Evolutionary conservation across 2,888 invertebrate species (phyloP), one percentile per base, ranked within the genome.

Genomic region (Epirrita christyi): DNA sequence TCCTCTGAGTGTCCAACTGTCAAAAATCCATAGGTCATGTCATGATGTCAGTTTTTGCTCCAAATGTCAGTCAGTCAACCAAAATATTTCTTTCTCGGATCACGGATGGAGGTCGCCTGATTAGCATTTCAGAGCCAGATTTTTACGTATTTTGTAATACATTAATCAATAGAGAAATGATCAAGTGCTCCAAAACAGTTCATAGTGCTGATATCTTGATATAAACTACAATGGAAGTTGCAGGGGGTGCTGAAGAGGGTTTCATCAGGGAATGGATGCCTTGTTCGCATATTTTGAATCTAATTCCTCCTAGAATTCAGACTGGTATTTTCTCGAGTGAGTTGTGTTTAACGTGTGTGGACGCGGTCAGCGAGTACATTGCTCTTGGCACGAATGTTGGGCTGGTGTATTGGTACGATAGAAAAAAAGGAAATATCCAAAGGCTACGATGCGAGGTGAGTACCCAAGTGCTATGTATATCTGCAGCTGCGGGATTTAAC

Each of bases 311-410:
- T 47, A 94, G 94, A 73, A 93, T 95, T 55, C 95, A 96, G 80
- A 94, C 92, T 73, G 96, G 97, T 4, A 83, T 97, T 68, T 96
- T 96, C 82, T 94, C 95, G 10, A 94, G 94, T 74, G 95, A 97
- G 79, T 87, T 97, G 41, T 92, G 89, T 80, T 91, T 97, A 57
- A 98, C 97, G 0, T 97, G 97, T 76, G 93, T 98, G 38, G 97
- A 97, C 88, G 96, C 94, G n/a, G 93, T 96, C 40, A 93, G 94
- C 13, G 96, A 97, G 71, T 97, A 95, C 80, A 93, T 98, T 64
- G 97, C 96, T 0, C 82, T 98, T 52, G 98, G 98, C 1, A 97
- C 96, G 1, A 97, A 97, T 86, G 94, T 95, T 13, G 98, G 98
- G 1, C 88, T 97, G 52, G 94, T 97, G 27, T 98, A 97, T 81